phyloP scores from a whole-genome alignment of 2,113 vertebrate species.

The Gnathonemus longibarbis region DNA sequence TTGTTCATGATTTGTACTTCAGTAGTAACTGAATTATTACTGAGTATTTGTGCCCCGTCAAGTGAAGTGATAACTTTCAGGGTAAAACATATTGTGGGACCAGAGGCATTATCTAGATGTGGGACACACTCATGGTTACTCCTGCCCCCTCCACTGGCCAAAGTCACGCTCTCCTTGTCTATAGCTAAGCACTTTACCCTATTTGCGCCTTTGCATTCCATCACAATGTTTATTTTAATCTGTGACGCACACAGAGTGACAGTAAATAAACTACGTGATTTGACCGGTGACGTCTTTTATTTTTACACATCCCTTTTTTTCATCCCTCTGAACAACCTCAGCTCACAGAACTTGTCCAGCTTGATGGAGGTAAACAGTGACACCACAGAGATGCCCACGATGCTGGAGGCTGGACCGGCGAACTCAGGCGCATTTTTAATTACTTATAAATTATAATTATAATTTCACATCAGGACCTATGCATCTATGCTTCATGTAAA shows the following conservation, averaged over 20 bases:
- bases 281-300: neutral
- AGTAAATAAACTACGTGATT: conserved; percentile 6
- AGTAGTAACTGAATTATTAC: neutral
- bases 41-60: neutral
- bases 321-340: neutral
- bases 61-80: neutral
- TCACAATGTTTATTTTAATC: neutral
- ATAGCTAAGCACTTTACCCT: neutral
- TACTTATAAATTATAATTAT: neutral
- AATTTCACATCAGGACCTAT: neutral
- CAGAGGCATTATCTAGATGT: neutral
- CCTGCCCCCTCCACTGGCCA: neutral
- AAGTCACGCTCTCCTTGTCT: neutral
- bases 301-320: conserved; percentile 5
- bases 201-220: neutral
- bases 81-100: neutral
- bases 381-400: neutral
- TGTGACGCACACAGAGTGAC: neutral
- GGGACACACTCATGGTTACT: neutral
- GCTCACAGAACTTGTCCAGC: neutral
- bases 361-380: neutral
- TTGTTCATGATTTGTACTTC: too few species aligned
- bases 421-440: neutral
- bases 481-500: neutral
- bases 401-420: neutral